Conservation (phyloP, 2,113 vertebrate genomes). For the Buteo buteo region DNA sequence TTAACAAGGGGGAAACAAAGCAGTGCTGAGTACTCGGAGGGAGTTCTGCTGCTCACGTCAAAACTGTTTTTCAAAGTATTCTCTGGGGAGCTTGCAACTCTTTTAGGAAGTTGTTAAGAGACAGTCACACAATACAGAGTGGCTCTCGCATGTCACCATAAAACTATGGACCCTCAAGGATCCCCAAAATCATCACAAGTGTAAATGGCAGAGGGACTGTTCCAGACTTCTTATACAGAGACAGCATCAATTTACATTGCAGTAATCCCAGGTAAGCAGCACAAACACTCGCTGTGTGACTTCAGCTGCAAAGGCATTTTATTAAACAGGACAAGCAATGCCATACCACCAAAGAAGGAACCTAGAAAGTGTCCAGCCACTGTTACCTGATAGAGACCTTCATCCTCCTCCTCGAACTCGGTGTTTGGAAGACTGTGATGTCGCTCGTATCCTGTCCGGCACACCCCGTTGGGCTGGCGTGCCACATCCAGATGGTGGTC, state of each 20-base stretch:
- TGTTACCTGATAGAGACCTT: constrained; percentile 85
- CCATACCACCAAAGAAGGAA: background rate
- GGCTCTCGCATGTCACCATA: background rate
- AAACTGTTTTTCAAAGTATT: background rate
- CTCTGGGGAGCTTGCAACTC: background rate
- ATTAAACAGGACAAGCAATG: background rate
- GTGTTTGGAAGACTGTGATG: constrained; percentile 82
- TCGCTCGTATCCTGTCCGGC: constrained; percentile 68
- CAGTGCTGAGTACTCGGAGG: background rate
- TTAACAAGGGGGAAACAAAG: background rate
- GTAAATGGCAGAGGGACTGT: background rate
- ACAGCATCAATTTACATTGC: background rate
- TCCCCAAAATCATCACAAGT: background rate
- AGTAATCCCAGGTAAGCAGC: background rate
- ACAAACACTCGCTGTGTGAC: background rate
- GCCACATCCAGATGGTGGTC: constrained; percentile 86
- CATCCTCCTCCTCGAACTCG: constrained; percentile 79
- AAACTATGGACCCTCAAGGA: background rate
- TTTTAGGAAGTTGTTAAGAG: background rate
- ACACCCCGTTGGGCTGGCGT: constrained; percentile 79
- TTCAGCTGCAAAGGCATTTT: background rate
- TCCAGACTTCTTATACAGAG: background rate
- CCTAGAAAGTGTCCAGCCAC: accelerated
- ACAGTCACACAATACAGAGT: background rate
- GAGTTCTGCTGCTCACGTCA: background rate